Conservation (phyloP, 2,888 invertebrate genomes). For the Stenodera caucasica region DNA sequence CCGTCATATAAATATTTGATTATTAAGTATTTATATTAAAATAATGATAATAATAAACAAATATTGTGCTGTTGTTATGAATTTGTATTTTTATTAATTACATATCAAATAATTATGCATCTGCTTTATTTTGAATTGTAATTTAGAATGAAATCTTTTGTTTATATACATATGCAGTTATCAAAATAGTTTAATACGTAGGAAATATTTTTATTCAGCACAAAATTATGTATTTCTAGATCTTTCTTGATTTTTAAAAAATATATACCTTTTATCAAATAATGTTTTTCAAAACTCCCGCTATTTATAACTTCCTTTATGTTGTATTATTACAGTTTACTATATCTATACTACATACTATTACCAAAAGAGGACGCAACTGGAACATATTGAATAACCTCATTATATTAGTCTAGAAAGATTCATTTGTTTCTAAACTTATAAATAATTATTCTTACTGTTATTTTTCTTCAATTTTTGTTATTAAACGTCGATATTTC, state of each 20-base stretch:
- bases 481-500: not conserved
- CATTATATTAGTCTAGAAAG: too few species aligned
- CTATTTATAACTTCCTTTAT: not conserved
- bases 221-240: not conserved
- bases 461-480: constrained; percentile 1
- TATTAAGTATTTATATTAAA: constrained; percentile 26
- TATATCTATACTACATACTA: too few species aligned
- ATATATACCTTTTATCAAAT: not conserved
- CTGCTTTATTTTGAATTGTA: constrained; percentile 2
- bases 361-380: too few species aligned
- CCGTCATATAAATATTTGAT: constrained; percentile 26
- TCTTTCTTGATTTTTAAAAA: not conserved
- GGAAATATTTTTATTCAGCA: not conserved
- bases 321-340: too few species aligned
- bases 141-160: not conserved
- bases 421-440: too few species aligned
- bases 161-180: not conserved
- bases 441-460: too few species aligned
- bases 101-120: constrained; percentile 49
- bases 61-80: constrained; percentile 43
- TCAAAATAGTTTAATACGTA: not conserved
- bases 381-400: too few species aligned
- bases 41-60: constrained; percentile 32
- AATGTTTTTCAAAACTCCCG: not conserved
- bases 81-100: constrained; percentile 53